Conservation (phyloP, 2,888 invertebrate genomes). For the Eristalis arbustorum region DNA sequence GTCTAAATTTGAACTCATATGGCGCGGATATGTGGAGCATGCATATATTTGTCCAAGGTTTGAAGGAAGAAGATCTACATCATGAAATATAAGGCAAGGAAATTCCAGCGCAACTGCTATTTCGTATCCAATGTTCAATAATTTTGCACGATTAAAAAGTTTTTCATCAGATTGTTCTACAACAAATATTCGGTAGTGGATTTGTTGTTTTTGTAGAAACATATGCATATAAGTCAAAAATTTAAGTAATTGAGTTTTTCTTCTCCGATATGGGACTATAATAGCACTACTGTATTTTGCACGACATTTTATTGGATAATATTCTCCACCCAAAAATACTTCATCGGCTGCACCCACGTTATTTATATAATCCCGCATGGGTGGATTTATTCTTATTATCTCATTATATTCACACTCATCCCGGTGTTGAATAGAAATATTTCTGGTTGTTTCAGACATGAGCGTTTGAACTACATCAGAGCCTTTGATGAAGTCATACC, state of each 20-base stretch:
- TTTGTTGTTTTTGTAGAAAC: conserved; percentile 76
- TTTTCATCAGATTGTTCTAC: conserved; percentile 90
- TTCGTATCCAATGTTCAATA: conserved; percentile 91
- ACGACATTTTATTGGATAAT: too few relatives aligned
- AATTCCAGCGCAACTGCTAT: too few relatives aligned
- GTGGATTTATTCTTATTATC: too few relatives aligned
- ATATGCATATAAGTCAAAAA: conserved; percentile 94
- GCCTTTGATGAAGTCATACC: conserved; percentile 25
- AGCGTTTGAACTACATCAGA: too few relatives aligned
- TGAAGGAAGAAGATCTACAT: too few relatives aligned
- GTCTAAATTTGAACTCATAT: conserved; percentile 94
- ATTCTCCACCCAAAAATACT: too few relatives aligned
- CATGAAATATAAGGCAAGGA: too few relatives aligned
- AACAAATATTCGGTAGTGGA: conserved; percentile 81
- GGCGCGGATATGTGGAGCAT: conserved; percentile 89
- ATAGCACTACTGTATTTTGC: conserved; percentile 86
- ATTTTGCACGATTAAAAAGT: conserved; percentile 92
- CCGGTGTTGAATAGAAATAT: too few relatives aligned
- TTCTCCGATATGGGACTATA: conserved; percentile 89
- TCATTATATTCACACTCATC: too few relatives aligned
- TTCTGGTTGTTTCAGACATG: too few relatives aligned
- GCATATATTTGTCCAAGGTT: conserved; percentile 77
- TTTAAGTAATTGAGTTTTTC: conserved; percentile 86
- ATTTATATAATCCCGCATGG: too few relatives aligned
- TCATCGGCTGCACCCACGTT: too few relatives aligned